Evolutionary conservation across 2,797 vertebrate genomes (phyloP), one percentile per base, ranked within the genome.

Genomic region (Rhinichthys osculus): DNA sequence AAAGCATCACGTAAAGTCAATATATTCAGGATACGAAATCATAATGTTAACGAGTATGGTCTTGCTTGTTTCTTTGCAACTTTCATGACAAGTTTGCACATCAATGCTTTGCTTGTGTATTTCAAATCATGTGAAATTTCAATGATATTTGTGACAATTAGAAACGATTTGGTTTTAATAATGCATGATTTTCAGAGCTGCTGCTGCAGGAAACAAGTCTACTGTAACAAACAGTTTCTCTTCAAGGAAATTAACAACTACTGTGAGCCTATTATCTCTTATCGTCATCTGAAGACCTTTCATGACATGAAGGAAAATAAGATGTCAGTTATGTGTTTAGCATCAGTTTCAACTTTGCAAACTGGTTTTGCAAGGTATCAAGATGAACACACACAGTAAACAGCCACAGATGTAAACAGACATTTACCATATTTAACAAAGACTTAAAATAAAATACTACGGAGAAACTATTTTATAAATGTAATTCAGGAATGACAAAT

Each of bases 341-440:
- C 44, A 6, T 19, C 35, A 35, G 73, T 40, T 35, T 38, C 33
- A 47, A 57, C 62, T 30, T 40, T 17, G 19, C 23, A 84, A 76
- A 57, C 72, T 52, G 82, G 82, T 84, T 84, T 42, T 16, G 11
- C 73, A 33, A 30, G 9, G 14, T 69, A 67, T 67, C 72, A 44
- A 3, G 23, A 27, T 40, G 16, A 77, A 69, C 73, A 78, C 72
- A 38, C 44, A 19, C 33, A 42, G 30, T 67, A 7, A 67, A 84
- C 59, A 54, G 27, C 21, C 13, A 27, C 3, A 19, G 17, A 38
- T 40, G 52, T 38, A 44, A 54, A 27, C 13, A 0, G 30, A 10
- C 1, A 23, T 82, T 72, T 71, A n/a, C 27, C 23, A 17, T 33
- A 21, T 7, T 7, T 19, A 50, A 69, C 21, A 27, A 27, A 10